Conservation (phyloP, 2,113 vertebrate species). For the Pavo muticus region DNA sequence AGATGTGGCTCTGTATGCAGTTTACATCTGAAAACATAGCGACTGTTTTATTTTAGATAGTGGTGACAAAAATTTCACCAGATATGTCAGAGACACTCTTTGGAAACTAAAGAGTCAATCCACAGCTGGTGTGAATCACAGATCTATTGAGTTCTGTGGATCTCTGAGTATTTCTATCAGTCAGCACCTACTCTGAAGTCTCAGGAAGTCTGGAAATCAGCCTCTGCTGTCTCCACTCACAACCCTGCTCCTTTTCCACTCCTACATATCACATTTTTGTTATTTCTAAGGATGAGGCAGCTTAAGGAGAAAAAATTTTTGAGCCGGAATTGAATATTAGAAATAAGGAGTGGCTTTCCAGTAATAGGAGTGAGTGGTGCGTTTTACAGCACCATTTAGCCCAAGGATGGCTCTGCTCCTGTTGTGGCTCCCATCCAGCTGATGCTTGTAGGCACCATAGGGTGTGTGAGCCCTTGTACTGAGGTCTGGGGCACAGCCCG, state of each 20-base stretch:
- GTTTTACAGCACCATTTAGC: background rate
- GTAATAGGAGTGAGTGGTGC: fast-evolving
- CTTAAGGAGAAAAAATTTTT: background rate
- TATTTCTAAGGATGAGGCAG: background rate
- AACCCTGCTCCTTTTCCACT: background rate
- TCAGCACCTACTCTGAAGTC: background rate
- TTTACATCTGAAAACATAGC: no score
- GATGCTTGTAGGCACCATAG: background rate
- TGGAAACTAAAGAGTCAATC: background rate
- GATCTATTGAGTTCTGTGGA: background rate
- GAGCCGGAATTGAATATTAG: background rate
- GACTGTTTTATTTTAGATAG: background rate
- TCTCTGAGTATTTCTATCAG: background rate
- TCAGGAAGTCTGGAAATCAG: background rate
- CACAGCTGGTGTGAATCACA: background rate
- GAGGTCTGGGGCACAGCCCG: background rate
- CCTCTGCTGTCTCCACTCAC: background rate
- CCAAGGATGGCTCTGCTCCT: background rate
- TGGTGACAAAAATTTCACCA: background rate
- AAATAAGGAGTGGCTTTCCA: background rate
- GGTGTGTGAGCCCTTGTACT: fast-evolving
- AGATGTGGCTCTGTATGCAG: background rate
- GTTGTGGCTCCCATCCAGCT: background rate
- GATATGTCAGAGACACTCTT: background rate
- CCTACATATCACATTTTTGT: background rate